Percentiles rank a stretch among this genome's conserved stretches.
Evolutionary conservation across 1,140 invertebrate genomes (phyloP).

Genomic region (Ceratosolen solmsi): DNA sequence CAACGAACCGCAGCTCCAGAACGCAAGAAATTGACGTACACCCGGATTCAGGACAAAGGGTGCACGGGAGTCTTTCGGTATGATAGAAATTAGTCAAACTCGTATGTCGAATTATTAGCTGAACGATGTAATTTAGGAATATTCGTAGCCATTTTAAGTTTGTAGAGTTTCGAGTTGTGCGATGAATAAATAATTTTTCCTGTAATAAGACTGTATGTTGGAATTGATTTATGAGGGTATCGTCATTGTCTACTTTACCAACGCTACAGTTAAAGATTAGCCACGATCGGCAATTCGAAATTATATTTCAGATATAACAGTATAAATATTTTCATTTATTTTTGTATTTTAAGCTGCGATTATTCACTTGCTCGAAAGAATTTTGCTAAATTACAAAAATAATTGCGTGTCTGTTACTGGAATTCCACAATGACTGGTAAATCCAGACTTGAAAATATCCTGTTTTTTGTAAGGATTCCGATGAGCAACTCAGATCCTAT

Average conservation of each 20-base stretch:
- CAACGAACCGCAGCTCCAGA: neutral
- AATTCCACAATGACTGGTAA: neutral
- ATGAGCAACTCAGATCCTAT: neutral
- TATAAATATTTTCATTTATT: no score
- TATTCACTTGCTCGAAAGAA: neutral
- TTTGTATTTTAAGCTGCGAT: neutral
- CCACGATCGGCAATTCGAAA: no score
- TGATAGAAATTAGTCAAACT: no score
- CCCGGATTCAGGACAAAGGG: neutral
- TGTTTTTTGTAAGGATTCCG: neutral
- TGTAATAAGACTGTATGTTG: neutral
- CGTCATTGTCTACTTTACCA: neutral
- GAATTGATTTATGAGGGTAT: neutral
- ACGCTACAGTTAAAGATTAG: no score
- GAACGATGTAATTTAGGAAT: no score
- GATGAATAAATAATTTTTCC: neutral
- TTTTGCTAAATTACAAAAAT: neutral
- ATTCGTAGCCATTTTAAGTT: no score
- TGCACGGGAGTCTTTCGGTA: neutral
- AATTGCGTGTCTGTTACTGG: neutral
- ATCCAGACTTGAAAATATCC: neutral
- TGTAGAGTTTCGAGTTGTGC: neutral
- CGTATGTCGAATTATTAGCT: neutral
- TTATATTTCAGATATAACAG: no score
- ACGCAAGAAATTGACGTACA: neutral